A percentile compares a stretch with the other conserved stretches of the same genome.
phyloP scores from a whole-genome alignment of 2,888 invertebrate genomes.

The Chloromyia formosa region DNA sequence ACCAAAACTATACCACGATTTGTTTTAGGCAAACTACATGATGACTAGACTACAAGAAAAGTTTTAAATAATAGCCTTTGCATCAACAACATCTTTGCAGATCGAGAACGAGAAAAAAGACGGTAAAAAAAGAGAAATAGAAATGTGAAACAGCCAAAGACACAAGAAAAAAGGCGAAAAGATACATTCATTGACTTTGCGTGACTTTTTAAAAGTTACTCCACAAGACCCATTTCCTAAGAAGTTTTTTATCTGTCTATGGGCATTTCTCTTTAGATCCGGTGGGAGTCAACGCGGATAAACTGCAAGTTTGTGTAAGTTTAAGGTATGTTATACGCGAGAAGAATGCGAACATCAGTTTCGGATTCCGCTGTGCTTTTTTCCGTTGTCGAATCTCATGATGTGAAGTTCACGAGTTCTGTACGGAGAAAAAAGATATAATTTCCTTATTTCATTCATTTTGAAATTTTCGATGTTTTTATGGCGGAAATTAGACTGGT shows the following conservation, averaged over 20 bases:
- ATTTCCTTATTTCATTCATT: not conserved
- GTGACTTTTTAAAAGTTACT: constrained; percentile 19
- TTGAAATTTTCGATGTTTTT: too few relatives aligned
- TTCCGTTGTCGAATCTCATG: not conserved
- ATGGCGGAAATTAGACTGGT: too few relatives aligned
- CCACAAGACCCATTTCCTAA: not conserved
- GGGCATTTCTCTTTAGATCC: not conserved
- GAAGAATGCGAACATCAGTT: constrained; percentile 18
- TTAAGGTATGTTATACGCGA: constrained; percentile 5
- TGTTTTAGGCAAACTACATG: too few relatives aligned
- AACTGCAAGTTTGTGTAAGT: not conserved
- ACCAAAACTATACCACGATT: too few relatives aligned
- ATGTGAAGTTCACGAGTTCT: too few relatives aligned
- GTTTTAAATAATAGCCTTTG: constrained; percentile 16
- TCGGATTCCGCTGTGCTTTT: not conserved
- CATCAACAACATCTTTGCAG: not conserved
- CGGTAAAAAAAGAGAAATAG: too few relatives aligned
- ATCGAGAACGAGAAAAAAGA: too few relatives aligned
- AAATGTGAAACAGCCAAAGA: too few relatives aligned
- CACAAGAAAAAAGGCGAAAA: not conserved
- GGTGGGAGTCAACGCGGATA: too few relatives aligned
- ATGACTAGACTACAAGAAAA: too few relatives aligned
- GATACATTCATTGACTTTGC: constrained; percentile 30
- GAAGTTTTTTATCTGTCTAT: not conserved
- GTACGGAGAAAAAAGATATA: not conserved